Base-by-base conservation (phyloP, 2,797 vertebrate species). In the Garrulus glandarius region DNA sequence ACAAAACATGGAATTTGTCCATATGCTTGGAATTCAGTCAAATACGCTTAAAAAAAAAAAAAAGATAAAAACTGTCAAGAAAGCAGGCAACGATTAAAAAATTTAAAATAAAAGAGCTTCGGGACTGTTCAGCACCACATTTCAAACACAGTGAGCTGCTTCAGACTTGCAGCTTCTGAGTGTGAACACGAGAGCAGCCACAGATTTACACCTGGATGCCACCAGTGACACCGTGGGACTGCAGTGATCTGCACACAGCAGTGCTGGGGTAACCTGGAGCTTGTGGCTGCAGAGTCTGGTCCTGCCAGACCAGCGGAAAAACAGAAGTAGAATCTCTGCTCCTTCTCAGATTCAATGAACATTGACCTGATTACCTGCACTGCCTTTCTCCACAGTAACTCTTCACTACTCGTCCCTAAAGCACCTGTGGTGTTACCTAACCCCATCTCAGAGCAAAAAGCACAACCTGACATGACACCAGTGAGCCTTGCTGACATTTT, bases 21-120 rank as follows among this genome's bases (percentile, higher is more conserved):
- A 94, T 92, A 84, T 81, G 93, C 77, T 93, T 94, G 87, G 83
- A 89, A 84, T 84, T 94, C 85, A 95, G 67, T 56, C 94, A 96
- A 90, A 55, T 32, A 72, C 13, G 49, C n/a, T 55, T 47, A 23
- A 69, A 61, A 84, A 26, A 61, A 84, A 89, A 75, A 57, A 59
- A 47, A 44, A 36, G 14, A 83, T 41, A 26, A 85, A 87, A 92
- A 39, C 72, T 84, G 61, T 75, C 72, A 84, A 92, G 79, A 64
- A 84, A 84, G 68, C 44, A 79, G 80, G 46, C 37, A 83, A 60
- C 39, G 47, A 92, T 50, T 65, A 55, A 80, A 74, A 71, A 65
- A 22, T 3, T 76, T 46, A 46, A 82, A 91, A 69, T 72, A 27
- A 50, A 87, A 76, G 47, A 70, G 41, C 59, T 81, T 49, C 8